A percentile compares a stretch with the other conserved stretches of the same genome.
phyloP scores from a whole-genome alignment of 2,888 invertebrate genomes.

The Acronicta psi region DNA sequence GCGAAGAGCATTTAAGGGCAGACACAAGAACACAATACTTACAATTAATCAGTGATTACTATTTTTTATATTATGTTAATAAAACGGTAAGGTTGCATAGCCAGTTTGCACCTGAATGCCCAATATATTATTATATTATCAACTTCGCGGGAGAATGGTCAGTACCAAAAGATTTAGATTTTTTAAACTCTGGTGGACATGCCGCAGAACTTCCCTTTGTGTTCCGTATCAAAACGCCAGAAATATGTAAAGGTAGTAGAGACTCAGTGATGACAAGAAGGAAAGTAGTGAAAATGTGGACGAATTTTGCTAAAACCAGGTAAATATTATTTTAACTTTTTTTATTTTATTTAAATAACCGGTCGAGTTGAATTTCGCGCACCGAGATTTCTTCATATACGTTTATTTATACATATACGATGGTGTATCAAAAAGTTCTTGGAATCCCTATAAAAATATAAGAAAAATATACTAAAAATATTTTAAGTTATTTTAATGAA shows the following conservation, averaged over 20 bases:
- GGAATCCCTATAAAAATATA: too few relatives aligned
- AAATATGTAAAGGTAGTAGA: conserved; percentile 72
- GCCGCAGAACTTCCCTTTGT: conserved; percentile 79
- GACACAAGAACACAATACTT: conserved; percentile 77
- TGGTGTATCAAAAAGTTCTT: too few relatives aligned
- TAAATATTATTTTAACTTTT: too few relatives aligned
- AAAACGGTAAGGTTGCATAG: conserved; percentile 78
- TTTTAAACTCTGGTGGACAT: conserved; percentile 77
- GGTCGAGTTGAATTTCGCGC: too few relatives aligned
- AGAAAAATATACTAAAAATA: too few relatives aligned
- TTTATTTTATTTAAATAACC: too few relatives aligned
- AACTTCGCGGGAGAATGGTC: conserved; percentile 79
- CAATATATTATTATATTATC: conserved; percentile 80
- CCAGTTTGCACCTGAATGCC: conserved; percentile 70
- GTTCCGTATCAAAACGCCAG: conserved; percentile 69
- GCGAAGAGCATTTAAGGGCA: conserved; percentile 69
- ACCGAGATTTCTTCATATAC: too few relatives aligned
- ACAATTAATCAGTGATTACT: conserved; percentile 80
- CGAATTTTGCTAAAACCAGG: conserved; percentile 87
- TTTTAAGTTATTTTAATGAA: too few relatives aligned
- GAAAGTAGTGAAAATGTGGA: conserved; percentile 83
- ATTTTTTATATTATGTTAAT: conserved; percentile 79
- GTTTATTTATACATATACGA: too few relatives aligned
- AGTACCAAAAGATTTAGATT: conserved; percentile 67
- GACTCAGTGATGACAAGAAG: conserved; percentile 76